Base-by-base conservation (phyloP, 2,797 vertebrate genomes). In the Eremophila alpestris region DNA sequence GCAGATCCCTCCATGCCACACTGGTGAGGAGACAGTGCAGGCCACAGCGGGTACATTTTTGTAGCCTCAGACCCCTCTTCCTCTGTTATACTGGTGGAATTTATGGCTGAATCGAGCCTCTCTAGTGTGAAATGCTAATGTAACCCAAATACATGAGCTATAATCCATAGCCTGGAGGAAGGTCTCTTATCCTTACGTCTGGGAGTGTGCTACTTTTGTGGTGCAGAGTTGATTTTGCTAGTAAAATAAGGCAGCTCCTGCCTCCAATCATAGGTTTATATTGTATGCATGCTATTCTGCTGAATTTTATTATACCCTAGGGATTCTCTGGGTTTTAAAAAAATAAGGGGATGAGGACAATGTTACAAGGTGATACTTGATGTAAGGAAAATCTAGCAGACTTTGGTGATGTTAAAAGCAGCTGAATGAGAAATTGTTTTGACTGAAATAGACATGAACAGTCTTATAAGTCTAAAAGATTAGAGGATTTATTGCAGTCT, bases 121-220 rank as follows among this genome's bases (percentile, higher is more conserved):
- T 88, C 26, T 32, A 89, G 80, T 73, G 76, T 64, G 90, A 97
- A 96, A 97, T 97, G 96, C 94, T 97, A 97, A 97, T 97, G 93
- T 96, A 96, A 97, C 96, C 96, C 96, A 97, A 97, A 97, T 96
- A 96, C 95, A 95, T 96, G 94, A 96, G 70, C 90, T 94, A 88
- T 96, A 97, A 97, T 97, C 96, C 96, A 95, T 95, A 97, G 96
- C 97, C 96, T 93, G 90, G 73, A 96, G 96, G 95, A 97, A 97
- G 93, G 91, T 96, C 80, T 97, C 91, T 97, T 95, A 96, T 97
- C 91, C 85, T 93, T 79, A 75, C 0, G 2, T 93, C 93, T 96
- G 87, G 83, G 93, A 95, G 18, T 83, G 86, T 92, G 91, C 94
- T 96, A 85, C 93, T 97, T 95, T 84, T 95, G 89, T 91, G 58